phyloP scores from a whole-genome alignment of 2,113 vertebrate genomes.

The Saccopteryx bilineata region DNA sequence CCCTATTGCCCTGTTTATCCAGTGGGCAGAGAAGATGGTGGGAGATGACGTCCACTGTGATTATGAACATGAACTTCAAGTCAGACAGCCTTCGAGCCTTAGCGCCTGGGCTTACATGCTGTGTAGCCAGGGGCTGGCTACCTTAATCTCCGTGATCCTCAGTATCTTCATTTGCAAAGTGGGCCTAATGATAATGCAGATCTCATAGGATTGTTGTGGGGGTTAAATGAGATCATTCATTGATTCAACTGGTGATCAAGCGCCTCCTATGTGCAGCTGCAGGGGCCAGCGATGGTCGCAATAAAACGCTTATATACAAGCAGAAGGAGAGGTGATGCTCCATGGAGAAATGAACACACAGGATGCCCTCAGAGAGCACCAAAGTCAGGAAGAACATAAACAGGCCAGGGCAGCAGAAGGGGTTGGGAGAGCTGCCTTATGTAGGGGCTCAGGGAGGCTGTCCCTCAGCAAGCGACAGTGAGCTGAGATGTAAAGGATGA shows the following conservation, averaged over 20 bases:
- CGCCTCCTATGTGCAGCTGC: rapidly evolving
- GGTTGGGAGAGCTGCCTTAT: not conserved
- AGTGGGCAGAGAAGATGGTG: not conserved
- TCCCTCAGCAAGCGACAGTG: not conserved
- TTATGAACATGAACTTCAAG: not conserved
- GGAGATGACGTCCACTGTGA: rapidly evolving
- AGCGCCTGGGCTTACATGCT: not conserved
- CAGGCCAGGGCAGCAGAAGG: not conserved
- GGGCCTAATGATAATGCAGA: not conserved
- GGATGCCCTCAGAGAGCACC: rapidly evolving
- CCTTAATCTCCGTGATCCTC: not conserved
- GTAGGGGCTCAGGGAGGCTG: no score
- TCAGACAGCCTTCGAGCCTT: not conserved
- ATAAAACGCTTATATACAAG: rapidly evolving
- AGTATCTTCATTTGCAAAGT: not conserved
- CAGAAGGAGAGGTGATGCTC: not conserved
- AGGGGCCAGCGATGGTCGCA: rapidly evolving
- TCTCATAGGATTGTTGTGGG: not conserved
- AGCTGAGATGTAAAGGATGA: not conserved
- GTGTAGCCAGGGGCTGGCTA: no score
- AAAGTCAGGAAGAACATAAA: no score
- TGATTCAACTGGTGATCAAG: not conserved
- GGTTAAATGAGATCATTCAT: not conserved
- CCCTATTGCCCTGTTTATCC: not conserved
- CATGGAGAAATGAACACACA: not conserved